phyloP scores from a whole-genome alignment of 2,888 invertebrate genomes.

The Drosophila austrosaltans region DNA sequence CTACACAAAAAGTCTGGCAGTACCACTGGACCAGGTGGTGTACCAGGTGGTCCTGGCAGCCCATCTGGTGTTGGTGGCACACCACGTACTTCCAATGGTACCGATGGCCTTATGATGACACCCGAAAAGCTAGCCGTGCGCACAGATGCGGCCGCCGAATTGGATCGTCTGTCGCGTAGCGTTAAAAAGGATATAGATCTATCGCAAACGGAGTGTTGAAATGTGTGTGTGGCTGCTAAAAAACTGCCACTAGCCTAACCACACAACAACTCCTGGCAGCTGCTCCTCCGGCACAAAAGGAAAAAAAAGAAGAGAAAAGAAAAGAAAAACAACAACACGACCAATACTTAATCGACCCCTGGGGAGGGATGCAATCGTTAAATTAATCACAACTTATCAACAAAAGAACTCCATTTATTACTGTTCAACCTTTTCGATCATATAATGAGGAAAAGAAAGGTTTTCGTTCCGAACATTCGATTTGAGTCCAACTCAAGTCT shows the following conservation, averaged over 20 bases:
- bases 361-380: background rate
- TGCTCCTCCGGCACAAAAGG: conserved; percentile 15
- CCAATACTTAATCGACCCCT: background rate
- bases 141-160: conserved; percentile 95
- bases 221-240: conserved; percentile 12
- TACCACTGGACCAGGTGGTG: conserved; percentile 83
- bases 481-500: conserved; percentile 1
- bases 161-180: conserved; percentile 92
- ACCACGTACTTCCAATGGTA: conserved; percentile 81
- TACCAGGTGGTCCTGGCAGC: conserved; percentile 73
- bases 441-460: conserved; percentile 26
- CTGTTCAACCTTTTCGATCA: conserved; percentile 20
- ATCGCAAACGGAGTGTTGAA: conserved; percentile 83
- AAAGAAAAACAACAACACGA: background rate
- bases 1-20: conserved; percentile 96
- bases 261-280: conserved; percentile 11
- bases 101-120: conserved; percentile 78
- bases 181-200: conserved; percentile 84
- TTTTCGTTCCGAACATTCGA: conserved; percentile 13
- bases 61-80: conserved; percentile 83
- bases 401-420: too few species aligned
- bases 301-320: background rate
- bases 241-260: conserved; percentile 8
- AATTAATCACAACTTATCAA: background rate
- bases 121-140: conserved; percentile 90